Base-by-base conservation (phyloP, 2,113 vertebrate genomes). In the Siniperca chuatsi region DNA sequence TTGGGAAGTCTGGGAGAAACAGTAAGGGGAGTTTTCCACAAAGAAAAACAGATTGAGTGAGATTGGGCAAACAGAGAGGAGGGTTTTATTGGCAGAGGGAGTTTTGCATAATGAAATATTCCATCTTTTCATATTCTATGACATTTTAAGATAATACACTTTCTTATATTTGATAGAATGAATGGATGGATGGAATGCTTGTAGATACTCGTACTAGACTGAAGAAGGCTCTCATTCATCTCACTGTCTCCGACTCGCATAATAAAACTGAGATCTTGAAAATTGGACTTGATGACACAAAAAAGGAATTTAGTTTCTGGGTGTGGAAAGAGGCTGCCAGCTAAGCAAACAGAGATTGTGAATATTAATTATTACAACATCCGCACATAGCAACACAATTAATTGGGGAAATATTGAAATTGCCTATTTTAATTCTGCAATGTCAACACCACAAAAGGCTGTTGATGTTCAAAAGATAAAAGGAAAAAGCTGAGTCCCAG, bases 1-100 rank as follows among this genome's bases (percentile, higher is more conserved):
- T 86, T 84, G 86, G 80, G 86, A 87, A 86, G 78, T 91, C 90
- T 91, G 87, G 72, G 80, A 86, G 76, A 81, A 85, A 81, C 58
- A 71, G 76, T 6, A 40, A 85, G 72, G 83, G 50, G 67, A 76
- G 78, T 82, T 87, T 86, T 90, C 79, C 87, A 65, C 48, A 33
- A 64, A 82, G 87, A 78, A 83, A 87, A 85, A 80, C 69, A 65
- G 60, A 73, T 40, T 75, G 67, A 78, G 81, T 2, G 46, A 71
- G 66, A 48, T 69, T 77, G 61, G 69, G 77, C 75, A 80, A 92
- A 91, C 67, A 72, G 33, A 72, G 50, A 81, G 62, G 23, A 69
- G 37, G 48, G 64, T 65, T 61, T 81, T 84, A 87, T 78, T 87
- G 81, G 78, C 62, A 72, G 40, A 65, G 18, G 16, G 11, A 57